Conservation (phyloP, 1,140 invertebrate genomes). For the Steinernema khuongi region DNA sequence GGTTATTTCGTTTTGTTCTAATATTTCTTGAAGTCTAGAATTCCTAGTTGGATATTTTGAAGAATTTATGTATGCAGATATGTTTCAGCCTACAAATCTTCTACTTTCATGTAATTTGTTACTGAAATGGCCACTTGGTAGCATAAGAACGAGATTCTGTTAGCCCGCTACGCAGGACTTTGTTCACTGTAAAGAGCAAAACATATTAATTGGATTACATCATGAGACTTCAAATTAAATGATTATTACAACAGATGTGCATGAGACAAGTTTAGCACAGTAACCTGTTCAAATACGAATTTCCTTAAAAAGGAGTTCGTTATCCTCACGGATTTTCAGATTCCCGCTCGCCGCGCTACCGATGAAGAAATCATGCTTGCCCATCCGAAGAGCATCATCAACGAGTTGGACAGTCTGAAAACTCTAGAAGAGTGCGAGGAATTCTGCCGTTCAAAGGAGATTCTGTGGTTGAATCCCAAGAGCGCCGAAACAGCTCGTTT, state of each 20-base stretch:
- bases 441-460: conserved; percentile 37
- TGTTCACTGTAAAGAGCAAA: too few relatives aligned
- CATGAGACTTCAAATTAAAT: too few relatives aligned
- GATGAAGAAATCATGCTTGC: conserved; percentile 36
- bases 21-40: not conserved
- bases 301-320: not conserved
- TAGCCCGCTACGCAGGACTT: too few relatives aligned
- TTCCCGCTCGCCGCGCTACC: conserved; percentile 32
- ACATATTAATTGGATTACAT: too few relatives aligned
- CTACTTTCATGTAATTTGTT: too few relatives aligned
- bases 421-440: conserved; percentile 37
- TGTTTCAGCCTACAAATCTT: too few relatives aligned
- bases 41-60: not conserved
- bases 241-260: not conserved
- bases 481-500: conserved; percentile 31
- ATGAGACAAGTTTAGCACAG: not conserved
- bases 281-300: not conserved
- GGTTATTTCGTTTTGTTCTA: not conserved
- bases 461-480: conserved; percentile 32
- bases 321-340: conserved; percentile 17
- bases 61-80: not conserved
- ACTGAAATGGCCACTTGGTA: too few relatives aligned
- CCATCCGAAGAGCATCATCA: conserved; percentile 31
- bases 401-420: conserved; percentile 28
- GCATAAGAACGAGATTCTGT: too few relatives aligned